Conservation (phyloP, 2,797 vertebrate genomes). For the Buceros bicornis region DNA sequence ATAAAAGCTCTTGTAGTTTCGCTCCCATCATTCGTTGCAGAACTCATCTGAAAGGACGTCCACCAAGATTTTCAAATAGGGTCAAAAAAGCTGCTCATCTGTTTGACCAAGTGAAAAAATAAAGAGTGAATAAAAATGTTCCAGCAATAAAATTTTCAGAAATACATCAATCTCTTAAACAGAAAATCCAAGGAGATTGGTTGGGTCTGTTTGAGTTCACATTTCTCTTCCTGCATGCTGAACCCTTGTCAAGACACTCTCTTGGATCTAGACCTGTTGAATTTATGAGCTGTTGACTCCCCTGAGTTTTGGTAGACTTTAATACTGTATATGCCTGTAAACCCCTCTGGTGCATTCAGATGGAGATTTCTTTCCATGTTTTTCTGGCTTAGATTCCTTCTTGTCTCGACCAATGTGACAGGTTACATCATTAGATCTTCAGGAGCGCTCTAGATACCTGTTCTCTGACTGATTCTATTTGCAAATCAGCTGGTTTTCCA, state of each 20-base stretch:
- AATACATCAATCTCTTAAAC: not conserved
- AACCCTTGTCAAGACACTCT: not conserved
- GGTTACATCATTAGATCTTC: not conserved
- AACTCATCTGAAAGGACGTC: constrained; percentile 26
- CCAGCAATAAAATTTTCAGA: not conserved
- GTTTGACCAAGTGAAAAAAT: constrained; percentile 25
- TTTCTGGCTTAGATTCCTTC: not conserved
- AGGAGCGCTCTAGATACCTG: not conserved
- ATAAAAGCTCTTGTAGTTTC: constrained; percentile 38
- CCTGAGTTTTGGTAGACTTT: not conserved
- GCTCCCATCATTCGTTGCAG: constrained; percentile 2
- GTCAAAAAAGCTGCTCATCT: not conserved
- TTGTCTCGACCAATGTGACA: not conserved
- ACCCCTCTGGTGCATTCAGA: not conserved
- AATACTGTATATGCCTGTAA: not conserved
- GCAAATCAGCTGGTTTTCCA: not conserved
- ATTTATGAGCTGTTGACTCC: not conserved
- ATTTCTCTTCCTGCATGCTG: not conserved
- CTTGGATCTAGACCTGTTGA: not conserved
- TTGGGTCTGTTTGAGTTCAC: not conserved
- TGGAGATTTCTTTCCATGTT: not conserved
- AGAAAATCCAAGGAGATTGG: not conserved
- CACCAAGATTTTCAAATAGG: not conserved
- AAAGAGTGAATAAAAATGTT: not conserved
- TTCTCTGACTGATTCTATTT: not conserved